Evolutionary conservation across 2,113 vertebrate species (phyloP), one percentile per base, ranked within the genome.

Genomic region (Leuciscus idus): DNA sequence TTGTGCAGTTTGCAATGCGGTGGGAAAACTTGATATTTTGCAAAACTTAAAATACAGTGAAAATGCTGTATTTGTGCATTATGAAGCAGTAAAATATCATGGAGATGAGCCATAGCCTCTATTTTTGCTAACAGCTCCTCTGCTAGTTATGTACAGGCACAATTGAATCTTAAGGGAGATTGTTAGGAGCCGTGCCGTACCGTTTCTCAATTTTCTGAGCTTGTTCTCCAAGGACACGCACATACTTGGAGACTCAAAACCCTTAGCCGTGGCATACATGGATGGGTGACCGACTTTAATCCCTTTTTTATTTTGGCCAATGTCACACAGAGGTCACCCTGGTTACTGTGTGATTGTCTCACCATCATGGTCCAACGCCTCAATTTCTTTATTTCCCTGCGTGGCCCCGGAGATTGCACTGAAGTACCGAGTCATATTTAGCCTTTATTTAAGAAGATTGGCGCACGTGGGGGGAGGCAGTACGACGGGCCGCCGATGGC

Each of bases 381-480:
- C 74, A 19, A 84, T 88, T 91, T 90, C 87, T 87, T 92, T 92
- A 92, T 94, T 89, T 92, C 89, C 89, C 89, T 87, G 13, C 66
- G 73, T 89, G 90, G 89, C 89, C 88, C 87, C 23, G 74, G 86
- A 94, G 92, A 93, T 93, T 93, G 92, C 92, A 84, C 84, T 86
- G 88, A 91, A 92, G 91, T 89, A 91, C 89, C 86, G 90, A 90
- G 85, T 80, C 84, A 87, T 91, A 90, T 91, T 91, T 90, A 93
- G 90, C 85, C 90, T 93, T 94, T 92, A 94, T 93, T 94, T 94
- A 94, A 94, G 91, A 93, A 91, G 90, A 93, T 94, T 93, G 91
- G 87, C 50, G 89, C 90, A 52, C 89, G 80, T 6, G 74, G 77
- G 28, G 62, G 62, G 83, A 59, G 83, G 30, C 46, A 17, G 89